phyloP scores from a whole-genome alignment of 2,888 invertebrate species.

The Thymelicus acteon region DNA sequence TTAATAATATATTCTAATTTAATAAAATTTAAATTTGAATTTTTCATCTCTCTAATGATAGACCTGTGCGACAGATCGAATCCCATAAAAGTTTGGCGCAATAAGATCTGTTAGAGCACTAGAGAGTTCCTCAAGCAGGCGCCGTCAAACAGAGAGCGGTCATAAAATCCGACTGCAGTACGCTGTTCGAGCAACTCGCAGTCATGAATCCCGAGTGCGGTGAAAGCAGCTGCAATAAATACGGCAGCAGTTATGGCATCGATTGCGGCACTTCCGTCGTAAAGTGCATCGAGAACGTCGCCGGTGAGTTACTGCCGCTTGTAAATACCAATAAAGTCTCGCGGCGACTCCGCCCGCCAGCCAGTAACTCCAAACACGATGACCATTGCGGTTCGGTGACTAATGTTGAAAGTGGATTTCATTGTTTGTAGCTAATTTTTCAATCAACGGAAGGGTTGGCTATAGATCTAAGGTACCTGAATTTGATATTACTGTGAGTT shows the following conservation, averaged over 20 bases:
- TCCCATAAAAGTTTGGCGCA: too few relatives aligned
- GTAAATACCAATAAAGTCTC: conserved; percentile 23
- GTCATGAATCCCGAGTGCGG: conserved; percentile 5
- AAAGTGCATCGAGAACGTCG: conserved; percentile 23
- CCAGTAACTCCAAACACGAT: conserved; percentile 9
- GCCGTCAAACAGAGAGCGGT: not conserved
- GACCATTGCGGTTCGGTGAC: conserved; percentile 13
- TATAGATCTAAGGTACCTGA: too few relatives aligned
- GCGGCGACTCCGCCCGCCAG: not conserved
- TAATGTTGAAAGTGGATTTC: not conserved
- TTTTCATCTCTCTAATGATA: too few relatives aligned
- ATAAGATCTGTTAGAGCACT: too few relatives aligned
- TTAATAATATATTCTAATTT: too few relatives aligned
- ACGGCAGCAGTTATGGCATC: conserved; percentile 26
- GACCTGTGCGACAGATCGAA: too few relatives aligned
- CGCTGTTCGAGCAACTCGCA: not conserved
- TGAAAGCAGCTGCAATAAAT: conserved; percentile 24
- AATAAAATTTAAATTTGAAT: too few relatives aligned
- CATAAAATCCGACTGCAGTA: conserved; percentile 7
- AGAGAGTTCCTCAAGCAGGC: not conserved
- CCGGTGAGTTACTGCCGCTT: conserved; percentile 15
- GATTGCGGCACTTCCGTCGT: conserved; percentile 22
- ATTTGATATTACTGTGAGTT: too few relatives aligned
- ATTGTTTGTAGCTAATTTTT: too few relatives aligned
- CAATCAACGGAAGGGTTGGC: too few relatives aligned